Base-by-base conservation (phyloP, 2,888 invertebrate genomes). In the Zootermopsis nevadensis region DNA sequence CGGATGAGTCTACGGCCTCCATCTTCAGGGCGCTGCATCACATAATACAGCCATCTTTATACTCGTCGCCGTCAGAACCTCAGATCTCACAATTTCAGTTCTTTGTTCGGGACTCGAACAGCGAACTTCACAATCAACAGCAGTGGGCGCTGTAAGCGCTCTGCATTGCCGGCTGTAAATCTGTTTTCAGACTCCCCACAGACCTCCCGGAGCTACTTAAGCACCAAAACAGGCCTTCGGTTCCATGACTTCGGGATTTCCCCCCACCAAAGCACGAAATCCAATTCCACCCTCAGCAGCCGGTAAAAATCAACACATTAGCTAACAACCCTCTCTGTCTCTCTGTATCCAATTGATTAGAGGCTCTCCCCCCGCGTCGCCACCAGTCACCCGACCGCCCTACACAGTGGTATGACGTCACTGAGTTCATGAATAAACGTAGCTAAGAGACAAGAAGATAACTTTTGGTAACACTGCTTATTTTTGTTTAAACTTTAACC, bases 241-340 rank as follows among this genome's bases (percentile, higher is more conserved):
- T 22, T 38, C 38, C 33, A 38, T 38, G 38, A 38, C 74, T 38
- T n/a, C 24, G 22, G 24, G 42, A n/a, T 38, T 38, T n/a, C 27
- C 33, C 69, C 33, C 31, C 27, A 2, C 67, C 27, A 67, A 8
- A 6, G 27, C 33, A n/a, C 66, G 27, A n/a, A n/a, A 66, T 66
- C 33, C 22, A 31, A 69, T 33, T 33, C 33, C 30, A 33, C 33
- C 30, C 31, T 22, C 69, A 33, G 69, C 69, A 38, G 38, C 74
- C 74, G 38, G 74, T 74, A 38, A 38, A 38, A 74, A 74, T 74
- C 74, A 74, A 74, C 74, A 74, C 38, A 69, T 69, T 69, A 69
- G 69, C 69, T 69, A 69, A 69, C 69, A 33, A 74, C 74, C 42
- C 38, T 19, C 74, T 22, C 3, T 69, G 69, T 69, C 7, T 69